A percentile compares a stretch with the other conserved stretches of the same genome.
Conservation (phyloP, 2,113 vertebrate genomes). For the Oncorhynchus mykiss region DNA sequence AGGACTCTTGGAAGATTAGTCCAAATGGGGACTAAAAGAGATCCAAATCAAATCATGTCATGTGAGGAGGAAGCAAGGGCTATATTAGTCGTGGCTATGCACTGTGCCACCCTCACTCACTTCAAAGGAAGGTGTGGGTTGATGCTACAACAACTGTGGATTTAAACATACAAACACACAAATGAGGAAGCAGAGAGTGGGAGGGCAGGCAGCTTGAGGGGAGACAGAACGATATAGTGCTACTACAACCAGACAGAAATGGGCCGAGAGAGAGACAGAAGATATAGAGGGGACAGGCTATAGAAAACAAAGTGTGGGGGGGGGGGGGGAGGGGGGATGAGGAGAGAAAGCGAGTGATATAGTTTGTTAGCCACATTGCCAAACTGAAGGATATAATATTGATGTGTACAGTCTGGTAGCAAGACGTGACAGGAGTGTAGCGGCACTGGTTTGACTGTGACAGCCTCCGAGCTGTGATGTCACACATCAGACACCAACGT, state of each 20-base stretch:
- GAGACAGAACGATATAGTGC: too few species aligned
- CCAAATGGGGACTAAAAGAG: too few species aligned
- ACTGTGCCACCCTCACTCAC: background rate
- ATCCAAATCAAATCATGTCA: too few species aligned
- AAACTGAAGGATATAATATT: background rate
- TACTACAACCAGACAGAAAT: background rate
- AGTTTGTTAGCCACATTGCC: background rate
- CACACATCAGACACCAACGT: background rate
- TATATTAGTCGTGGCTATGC: too few species aligned
- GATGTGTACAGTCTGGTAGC: background rate
- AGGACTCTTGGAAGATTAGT: too few species aligned
- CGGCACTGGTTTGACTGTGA: background rate
- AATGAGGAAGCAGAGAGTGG: too few species aligned
- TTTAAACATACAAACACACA: too few species aligned
- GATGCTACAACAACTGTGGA: too few species aligned
- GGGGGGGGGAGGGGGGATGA: background rate
- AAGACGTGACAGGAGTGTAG: background rate
- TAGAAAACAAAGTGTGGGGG: background rate
- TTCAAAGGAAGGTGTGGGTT: conserved; percentile 33
- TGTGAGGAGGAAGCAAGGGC: background rate
- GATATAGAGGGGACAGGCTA: too few species aligned
- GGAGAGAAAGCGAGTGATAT: background rate
- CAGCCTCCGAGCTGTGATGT: background rate
- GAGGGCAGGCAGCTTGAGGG: too few species aligned
- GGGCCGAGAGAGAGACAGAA: background rate